Base-by-base conservation (phyloP, 2,113 vertebrate genomes). In the Hemibagrus wyckioides region DNA sequence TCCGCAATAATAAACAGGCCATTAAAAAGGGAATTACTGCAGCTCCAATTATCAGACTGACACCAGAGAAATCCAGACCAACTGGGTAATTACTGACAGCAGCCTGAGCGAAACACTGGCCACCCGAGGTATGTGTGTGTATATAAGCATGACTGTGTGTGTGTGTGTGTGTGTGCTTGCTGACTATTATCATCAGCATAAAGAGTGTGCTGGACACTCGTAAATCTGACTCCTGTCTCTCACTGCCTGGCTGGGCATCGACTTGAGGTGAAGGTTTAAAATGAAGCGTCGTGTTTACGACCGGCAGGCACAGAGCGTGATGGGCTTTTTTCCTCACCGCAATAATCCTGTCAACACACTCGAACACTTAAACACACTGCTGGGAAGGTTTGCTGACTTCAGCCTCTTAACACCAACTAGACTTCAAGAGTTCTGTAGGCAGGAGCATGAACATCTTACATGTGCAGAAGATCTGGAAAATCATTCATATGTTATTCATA, bases 21-120 rank as follows among this genome's bases (percentile, higher is more conserved):
- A 90, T 91, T 91, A 91, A 89, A 91, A 89, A 83, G 85, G 86
- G 88, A 89, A 91, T 91, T 91, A 91, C 90, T 87, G 90, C 65
- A 84, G 85, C 85, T 88, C 90, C 85, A 89, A 91, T 91, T 91
- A 91, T 85, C 79, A 61, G 71, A 83, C 90, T 91, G 88, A 90
- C 88, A 87, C 87, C 85, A 85, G 84, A 88, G 84, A 67, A 85
- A 87, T 88, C 83, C 89, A 87, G 84, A 88, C 88, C 90, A 88
- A 89, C 71, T 48, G 88, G 90, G 89, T 89, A 91, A 90, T 91
- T 91, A 91, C 87, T 88, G 85, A 87, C 85, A 87, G 83, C 88
- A 89, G 87, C 88, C 82, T 83, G 73, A 88, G 87, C 88, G 83
- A 83, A 91, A 91, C 86, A 87, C 88, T 65, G 79, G 82, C 89